Evolutionary conservation across 2,888 invertebrate species (phyloP).

Genomic region (Rhaphigaster nebulosa): DNA sequence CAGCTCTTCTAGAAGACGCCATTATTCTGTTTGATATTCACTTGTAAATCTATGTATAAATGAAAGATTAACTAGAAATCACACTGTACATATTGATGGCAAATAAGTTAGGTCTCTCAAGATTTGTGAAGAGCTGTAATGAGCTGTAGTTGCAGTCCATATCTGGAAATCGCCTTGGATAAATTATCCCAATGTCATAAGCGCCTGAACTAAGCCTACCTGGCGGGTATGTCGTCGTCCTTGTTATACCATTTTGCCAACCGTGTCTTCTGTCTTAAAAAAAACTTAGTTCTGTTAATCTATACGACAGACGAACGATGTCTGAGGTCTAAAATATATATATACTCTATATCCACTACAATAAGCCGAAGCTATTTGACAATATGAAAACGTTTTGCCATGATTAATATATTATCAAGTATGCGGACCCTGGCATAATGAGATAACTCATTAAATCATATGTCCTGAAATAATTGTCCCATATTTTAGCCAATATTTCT

Average conservation of each 20-base stretch:
- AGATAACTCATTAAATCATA: too few relatives aligned
- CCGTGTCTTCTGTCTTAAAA: neutral
- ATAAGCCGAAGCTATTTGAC: neutral
- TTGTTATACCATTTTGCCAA: neutral
- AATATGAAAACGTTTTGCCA: neutral
- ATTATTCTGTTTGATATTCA: neutral
- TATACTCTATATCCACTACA: neutral
- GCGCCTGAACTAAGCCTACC: constrained; percentile 39
- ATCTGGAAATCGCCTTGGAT: constrained; percentile 14
- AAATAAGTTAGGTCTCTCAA: neutral
- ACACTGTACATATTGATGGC: neutral
- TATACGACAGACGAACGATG: neutral
- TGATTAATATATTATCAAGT: too few relatives aligned
- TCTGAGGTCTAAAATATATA: neutral
- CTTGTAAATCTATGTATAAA: neutral
- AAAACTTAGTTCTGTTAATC: neutral
- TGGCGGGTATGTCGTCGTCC: constrained; percentile 6
- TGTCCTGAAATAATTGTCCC: too few relatives aligned
- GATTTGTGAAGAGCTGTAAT: neutral
- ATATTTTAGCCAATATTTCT: neutral
- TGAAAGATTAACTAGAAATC: neutral
- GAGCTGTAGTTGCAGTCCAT: neutral
- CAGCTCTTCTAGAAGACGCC: neutral
- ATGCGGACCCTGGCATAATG: too few relatives aligned
- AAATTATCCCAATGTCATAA: constrained; percentile 6